Percentiles rank a stretch among this genome's conserved stretches.
Conservation (phyloP, 2,113 vertebrate species). For the Sakesphorus luctuosus region DNA sequence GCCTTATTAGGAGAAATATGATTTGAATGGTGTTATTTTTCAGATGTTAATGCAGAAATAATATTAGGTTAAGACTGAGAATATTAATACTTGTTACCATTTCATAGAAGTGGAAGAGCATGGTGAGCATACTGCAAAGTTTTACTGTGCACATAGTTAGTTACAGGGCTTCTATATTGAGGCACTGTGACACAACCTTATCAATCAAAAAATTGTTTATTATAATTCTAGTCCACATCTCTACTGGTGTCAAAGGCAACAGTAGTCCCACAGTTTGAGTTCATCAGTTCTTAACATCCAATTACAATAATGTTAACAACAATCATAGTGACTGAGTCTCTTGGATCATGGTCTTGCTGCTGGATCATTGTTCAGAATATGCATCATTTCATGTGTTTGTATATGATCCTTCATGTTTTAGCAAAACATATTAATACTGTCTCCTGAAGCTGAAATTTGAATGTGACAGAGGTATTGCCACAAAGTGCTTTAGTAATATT, state of each 20-base stretch:
- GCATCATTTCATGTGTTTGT: background rate
- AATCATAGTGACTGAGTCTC: accelerated
- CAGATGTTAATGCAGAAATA: background rate
- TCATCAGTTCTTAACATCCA: background rate
- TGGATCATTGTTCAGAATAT: background rate
- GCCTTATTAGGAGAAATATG: background rate
- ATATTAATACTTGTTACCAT: background rate
- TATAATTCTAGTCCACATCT: background rate
- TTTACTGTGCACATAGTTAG: accelerated
- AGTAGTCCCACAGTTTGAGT: background rate
- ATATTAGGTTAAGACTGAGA: background rate
- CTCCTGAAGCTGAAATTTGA: background rate
- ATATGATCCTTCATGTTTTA: background rate
- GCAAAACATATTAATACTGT: background rate
- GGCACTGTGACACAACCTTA: background rate
- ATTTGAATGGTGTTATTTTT: background rate
- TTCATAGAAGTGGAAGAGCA: background rate
- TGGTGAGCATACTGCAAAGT: background rate
- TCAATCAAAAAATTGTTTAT: background rate
- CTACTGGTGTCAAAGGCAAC: background rate
- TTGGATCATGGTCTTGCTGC: background rate
- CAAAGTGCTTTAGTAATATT: background rate
- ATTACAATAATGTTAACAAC: background rate
- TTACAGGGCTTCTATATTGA: background rate
- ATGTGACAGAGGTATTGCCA: background rate